Conservation (phyloP, 1,140 invertebrate species). For the Thereuonema tuberculata region DNA sequence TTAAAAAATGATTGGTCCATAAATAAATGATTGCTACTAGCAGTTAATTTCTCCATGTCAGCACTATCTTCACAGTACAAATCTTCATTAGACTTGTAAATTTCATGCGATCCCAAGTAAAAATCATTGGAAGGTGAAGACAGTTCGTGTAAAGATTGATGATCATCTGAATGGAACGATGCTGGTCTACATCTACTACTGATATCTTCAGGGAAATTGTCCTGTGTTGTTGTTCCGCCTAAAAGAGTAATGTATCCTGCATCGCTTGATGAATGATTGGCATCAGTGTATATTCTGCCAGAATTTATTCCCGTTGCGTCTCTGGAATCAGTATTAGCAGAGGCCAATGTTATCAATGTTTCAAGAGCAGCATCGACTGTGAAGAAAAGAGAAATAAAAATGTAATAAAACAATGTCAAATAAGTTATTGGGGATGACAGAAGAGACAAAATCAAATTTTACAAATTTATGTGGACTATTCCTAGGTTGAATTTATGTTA, state of each 20-base stretch:
- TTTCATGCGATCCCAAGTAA: background rate
- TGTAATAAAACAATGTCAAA: too few species aligned
- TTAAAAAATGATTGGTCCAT: background rate
- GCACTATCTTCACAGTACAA: background rate
- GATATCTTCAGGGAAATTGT: background rate
- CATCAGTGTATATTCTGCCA: too few species aligned
- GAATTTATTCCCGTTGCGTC: background rate
- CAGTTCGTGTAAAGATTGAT: too few species aligned
- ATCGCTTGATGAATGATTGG: too few species aligned
- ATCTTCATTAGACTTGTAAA: conserved; percentile 1
- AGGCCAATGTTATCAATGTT: background rate
- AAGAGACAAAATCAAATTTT: too few species aligned
- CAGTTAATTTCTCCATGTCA: background rate
- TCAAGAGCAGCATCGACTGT: background rate
- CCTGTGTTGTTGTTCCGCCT: background rate
- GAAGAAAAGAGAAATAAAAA: background rate
- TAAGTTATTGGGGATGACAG: too few species aligned
- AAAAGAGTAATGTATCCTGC: background rate
- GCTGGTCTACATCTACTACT: background rate
- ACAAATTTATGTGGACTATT: too few species aligned
- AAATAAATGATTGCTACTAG: too few species aligned
- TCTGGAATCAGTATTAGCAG: background rate
- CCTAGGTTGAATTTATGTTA: too few species aligned
- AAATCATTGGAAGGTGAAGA: background rate
- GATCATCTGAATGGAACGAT: too few species aligned